Evolutionary conservation across 2,888 invertebrate genomes (phyloP), one percentile per base, ranked within the genome.

Genomic region (Prostheceraeus crozeri): DNA sequence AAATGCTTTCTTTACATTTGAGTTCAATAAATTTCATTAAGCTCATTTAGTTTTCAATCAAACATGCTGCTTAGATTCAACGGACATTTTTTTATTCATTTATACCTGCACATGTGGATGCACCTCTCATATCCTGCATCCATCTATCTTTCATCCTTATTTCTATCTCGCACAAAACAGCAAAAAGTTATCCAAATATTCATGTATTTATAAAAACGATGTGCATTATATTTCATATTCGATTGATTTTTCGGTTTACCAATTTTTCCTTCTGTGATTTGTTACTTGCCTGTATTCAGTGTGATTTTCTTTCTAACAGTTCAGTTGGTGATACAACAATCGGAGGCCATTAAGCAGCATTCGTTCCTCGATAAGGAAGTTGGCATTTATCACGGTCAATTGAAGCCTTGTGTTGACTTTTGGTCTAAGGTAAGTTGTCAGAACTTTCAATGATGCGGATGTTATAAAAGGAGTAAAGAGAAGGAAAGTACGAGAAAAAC

Each of bases 401-500:
- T 55, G 23, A 35, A 52, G n/a, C 40, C 40, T 6, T 25, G 35
- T 36, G 55, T 55, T 2, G 55, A 55, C 36, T 21, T 33, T 35
- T 55, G 55, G 55, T 36, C 55, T 2, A 55, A 55, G 53, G 55
- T 55, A 6, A 8, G 40, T n/a, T 8, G 14, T 14, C 40, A 8
- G 40, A n/a, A n/a, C n/a, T n/a, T n/a, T n/a, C n/a, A n/a, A n/a
- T n/a, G n/a, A n/a, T n/a, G n/a, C n/a, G n/a, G n/a, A n/a, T n/a
- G n/a, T n/a, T n/a, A n/a, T n/a, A n/a, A n/a, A n/a, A n/a, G n/a
- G n/a, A n/a, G n/a, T n/a, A n/a, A n/a, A n/a, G n/a, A n/a, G n/a
- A n/a, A n/a, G n/a, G n/a, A n/a, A n/a, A n/a, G n/a, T n/a, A n/a
- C n/a, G n/a, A n/a, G n/a, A n/a, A n/a, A n/a, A n/a, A n/a, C n/a